These are phyloP conservation scores for Formica aserva DNA, from an alignment of 2,888 invertebrate genomes.

Conservation along the genomic window DNA sequence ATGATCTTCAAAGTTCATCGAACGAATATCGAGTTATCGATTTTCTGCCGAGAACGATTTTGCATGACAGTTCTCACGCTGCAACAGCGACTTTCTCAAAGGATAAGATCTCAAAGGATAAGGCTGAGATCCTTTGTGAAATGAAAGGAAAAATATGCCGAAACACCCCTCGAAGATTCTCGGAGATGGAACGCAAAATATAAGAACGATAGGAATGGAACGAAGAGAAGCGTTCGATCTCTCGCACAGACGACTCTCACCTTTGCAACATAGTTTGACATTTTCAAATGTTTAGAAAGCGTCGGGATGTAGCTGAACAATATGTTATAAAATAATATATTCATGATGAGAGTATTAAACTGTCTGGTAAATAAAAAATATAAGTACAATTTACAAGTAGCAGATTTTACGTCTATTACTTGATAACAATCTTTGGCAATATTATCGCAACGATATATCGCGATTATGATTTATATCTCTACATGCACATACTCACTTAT, in stretches of 20 bases:
- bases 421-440: neutral
- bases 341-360: neutral
- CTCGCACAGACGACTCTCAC: neutral
- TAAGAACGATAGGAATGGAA: neutral
- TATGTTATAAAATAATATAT: constrained; percentile 30
- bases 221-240: constrained; percentile 7
- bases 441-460: neutral
- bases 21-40: constrained; percentile 44
- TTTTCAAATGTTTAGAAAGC: constrained; percentile 40
- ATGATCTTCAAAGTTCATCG: constrained; percentile 8
- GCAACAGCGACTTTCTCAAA: constrained; percentile 2
- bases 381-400: neutral
- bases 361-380: neutral
- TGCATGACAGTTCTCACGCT: constrained; percentile 13
- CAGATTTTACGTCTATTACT: neutral
- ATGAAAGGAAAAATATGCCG: neutral
- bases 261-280: constrained; percentile 19
- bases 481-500: neutral
- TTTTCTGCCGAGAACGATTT: constrained; percentile 22
- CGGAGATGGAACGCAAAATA: neutral
- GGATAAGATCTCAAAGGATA: neutral
- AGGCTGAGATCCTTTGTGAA: neutral
- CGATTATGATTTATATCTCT: neutral
- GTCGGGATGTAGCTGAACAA: neutral
- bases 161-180: neutral